Evolutionary conservation across 2,888 invertebrate genomes (phyloP).

Genomic region (Clunio marinus): DNA sequence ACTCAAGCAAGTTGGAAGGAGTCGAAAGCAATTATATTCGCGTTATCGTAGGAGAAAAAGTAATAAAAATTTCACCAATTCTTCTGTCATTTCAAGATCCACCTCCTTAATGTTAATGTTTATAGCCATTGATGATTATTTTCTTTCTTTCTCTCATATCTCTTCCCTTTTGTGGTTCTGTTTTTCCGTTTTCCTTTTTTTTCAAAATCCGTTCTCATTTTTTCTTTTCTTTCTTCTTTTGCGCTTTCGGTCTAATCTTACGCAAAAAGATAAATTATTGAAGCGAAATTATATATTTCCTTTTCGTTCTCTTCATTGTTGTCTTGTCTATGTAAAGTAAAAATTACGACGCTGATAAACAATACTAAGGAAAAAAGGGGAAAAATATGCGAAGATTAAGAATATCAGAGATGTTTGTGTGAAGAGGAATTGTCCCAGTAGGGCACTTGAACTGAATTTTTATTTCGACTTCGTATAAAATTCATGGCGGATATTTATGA

Average conservation of each 20-base stretch:
- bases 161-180: background rate
- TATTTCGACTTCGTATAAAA: background rate
- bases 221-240: too few species aligned
- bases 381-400: background rate
- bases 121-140: conserved; percentile 31
- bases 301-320: too few species aligned
- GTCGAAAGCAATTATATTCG: conserved; percentile 30
- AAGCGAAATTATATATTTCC: too few species aligned
- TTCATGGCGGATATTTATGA: background rate
- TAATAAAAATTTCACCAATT: conserved; percentile 28
- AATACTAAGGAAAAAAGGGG: background rate
- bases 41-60: conserved; percentile 16
- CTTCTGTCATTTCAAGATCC: background rate
- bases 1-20: background rate
- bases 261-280: conserved; percentile 28
- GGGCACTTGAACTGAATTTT: conserved; percentile 7
- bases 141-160: background rate
- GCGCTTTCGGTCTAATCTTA: background rate
- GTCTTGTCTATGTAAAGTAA: conserved; percentile 14
- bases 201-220: too few species aligned
- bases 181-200: background rate
- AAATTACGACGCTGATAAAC: conserved; percentile 30
- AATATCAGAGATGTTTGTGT: background rate
- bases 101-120: conserved; percentile 35
- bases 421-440: conserved; percentile 23